phyloP scores from a whole-genome alignment of 2,797 vertebrate species.

The Bradypodion ventrale region DNA sequence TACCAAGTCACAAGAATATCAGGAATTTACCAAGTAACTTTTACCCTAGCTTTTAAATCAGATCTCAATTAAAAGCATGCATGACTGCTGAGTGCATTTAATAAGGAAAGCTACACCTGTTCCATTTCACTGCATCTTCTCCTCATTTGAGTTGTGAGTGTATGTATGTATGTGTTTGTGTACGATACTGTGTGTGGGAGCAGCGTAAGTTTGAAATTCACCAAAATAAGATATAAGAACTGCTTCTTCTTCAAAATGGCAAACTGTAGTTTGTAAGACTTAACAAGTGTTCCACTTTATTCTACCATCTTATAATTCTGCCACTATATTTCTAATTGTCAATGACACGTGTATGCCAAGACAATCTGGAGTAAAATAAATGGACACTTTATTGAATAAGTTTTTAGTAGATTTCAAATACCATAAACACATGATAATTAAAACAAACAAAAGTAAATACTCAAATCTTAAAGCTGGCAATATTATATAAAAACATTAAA shows the following conservation, averaged over 20 bases:
- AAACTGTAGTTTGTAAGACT: not conserved
- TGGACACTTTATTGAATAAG: too few species aligned
- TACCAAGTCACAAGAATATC: not conserved
- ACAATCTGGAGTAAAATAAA: constrained; percentile 11
- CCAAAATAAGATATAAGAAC: not conserved
- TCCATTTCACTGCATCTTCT: not conserved
- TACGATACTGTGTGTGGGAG: not conserved
- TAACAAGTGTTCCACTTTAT: not conserved
- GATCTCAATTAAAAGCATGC: constrained; percentile 26
- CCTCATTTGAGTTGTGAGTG: too few species aligned
- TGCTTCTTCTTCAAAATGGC: not conserved
- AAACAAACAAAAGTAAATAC: too few species aligned
- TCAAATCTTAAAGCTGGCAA: too few species aligned
- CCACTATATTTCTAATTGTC: not conserved
- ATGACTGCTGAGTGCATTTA: constrained; percentile 18
- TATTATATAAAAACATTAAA: too few species aligned
- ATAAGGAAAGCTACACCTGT: not conserved
- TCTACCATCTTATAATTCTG: not conserved
- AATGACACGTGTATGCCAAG: not conserved
- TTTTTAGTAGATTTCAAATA: too few species aligned
- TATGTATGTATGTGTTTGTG: not conserved
- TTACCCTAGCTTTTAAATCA: not conserved
- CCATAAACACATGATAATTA: too few species aligned
- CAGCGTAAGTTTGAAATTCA: not conserved
- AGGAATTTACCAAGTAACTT: not conserved